These are phyloP conservation scores for Drosophila testacea DNA, from an alignment of 2,888 invertebrate species.

Conservation along the genomic window DNA sequence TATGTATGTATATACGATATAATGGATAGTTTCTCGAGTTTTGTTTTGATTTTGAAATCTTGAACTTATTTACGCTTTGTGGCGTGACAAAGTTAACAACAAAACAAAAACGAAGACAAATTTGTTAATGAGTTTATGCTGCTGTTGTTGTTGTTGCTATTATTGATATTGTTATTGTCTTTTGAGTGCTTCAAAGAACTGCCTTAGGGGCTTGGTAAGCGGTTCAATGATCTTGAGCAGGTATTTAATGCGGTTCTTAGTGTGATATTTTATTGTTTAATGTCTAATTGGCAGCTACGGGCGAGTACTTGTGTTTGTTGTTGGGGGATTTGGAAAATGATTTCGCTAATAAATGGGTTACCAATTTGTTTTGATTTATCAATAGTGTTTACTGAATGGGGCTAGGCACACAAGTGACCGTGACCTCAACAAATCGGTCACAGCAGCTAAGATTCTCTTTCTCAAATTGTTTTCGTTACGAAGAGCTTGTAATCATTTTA, in stretches of 20 bases:
- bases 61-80: constrained; percentile 55
- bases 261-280: constrained; percentile 36
- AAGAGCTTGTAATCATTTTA: constrained; percentile 44
- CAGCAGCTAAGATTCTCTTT: constrained; percentile 17
- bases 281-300: constrained; percentile 37
- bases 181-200: constrained; percentile 23
- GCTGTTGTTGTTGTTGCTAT: constrained; percentile 39
- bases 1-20: constrained; percentile 20
- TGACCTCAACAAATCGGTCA: constrained; percentile 60
- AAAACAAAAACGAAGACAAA: constrained; percentile 38
- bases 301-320: constrained; percentile 15
- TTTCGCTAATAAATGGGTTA: constrained; percentile 44
- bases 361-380: constrained; percentile 42
- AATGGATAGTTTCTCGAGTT: constrained; percentile 36
- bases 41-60: constrained; percentile 66
- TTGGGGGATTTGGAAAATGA: constrained; percentile 32
- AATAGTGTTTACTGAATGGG: not conserved
- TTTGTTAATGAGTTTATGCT: constrained; percentile 68
- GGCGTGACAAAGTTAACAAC: constrained; percentile 62
- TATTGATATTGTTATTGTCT: constrained; percentile 23
- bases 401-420: constrained; percentile 40
- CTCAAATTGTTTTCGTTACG: constrained; percentile 3
- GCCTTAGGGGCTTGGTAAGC: constrained; percentile 34
- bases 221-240: constrained; percentile 66
- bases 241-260: constrained; percentile 48